These are phyloP conservation scores for Zophobas atratus DNA, from an alignment of 1,140 invertebrate species.

Conservation along the genomic window DNA sequence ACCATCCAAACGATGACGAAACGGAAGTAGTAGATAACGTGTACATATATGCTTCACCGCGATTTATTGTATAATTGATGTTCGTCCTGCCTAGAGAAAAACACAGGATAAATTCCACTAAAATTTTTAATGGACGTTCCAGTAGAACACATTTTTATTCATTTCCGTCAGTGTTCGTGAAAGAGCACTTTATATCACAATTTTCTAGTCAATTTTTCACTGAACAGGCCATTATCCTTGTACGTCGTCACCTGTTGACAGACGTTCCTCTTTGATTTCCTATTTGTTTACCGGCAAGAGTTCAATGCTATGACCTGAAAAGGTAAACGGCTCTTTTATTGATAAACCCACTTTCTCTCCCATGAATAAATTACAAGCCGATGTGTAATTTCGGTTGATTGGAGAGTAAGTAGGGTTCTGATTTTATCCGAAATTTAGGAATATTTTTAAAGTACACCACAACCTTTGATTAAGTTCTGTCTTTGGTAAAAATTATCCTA, in stretches of 20 bases:
- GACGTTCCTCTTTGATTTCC: slow-evolving; percentile 21
- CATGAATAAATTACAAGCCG: neutral
- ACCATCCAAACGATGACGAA: too few relatives aligned
- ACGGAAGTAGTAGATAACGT: too few relatives aligned
- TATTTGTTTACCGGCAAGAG: slow-evolving; percentile 17
- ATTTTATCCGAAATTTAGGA: neutral
- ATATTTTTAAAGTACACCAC: too few relatives aligned
- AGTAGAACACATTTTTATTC: slow-evolving; percentile 3
- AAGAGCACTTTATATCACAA: slow-evolving; percentile 6
- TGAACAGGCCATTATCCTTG: slow-evolving; percentile 25
- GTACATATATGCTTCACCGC: too few relatives aligned
- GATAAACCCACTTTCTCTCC: neutral
- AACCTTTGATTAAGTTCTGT: neutral
- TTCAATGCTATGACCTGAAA: slow-evolving; percentile 24
- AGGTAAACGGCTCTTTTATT: slow-evolving; percentile 12
- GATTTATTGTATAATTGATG: too few relatives aligned
- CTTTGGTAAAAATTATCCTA: neutral
- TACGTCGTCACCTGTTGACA: slow-evolving; percentile 27
- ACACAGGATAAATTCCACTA: neutral
- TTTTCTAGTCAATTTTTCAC: slow-evolving; percentile 29
- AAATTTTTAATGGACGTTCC: slow-evolving; percentile 1
- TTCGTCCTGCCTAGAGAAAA: too few relatives aligned
- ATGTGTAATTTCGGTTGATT: neutral
- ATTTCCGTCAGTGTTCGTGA: slow-evolving; percentile 7
- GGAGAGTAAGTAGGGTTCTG: neutral